These are phyloP conservation scores for Pristionchus exspectatus DNA, from an alignment of 2,888 invertebrate species.

Conservation along the genomic window DNA sequence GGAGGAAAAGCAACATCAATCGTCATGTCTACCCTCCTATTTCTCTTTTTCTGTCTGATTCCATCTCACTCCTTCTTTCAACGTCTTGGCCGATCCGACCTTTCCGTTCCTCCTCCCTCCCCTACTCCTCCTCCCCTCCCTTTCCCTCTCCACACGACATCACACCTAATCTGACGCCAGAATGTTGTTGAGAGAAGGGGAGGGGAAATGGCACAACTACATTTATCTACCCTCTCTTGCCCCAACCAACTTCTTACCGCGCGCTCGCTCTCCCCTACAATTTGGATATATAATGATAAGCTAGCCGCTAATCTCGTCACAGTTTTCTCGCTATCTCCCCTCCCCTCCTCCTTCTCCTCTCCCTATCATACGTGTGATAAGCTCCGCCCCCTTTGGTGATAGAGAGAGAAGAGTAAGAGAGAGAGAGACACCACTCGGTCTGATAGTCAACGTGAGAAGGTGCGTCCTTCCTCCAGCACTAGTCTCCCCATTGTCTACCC, in stretches of 20 bases:
- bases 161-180: constrained; percentile 36
- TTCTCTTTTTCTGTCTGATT: not conserved
- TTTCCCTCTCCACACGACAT: not conserved
- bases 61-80: not conserved
- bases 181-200: constrained; percentile 4
- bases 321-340: constrained; percentile 17
- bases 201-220: not conserved
- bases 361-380: constrained; percentile 35
- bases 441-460: not conserved
- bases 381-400: constrained; percentile 28
- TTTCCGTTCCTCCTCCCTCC: not conserved
- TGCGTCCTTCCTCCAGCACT: not conserved
- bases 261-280: not conserved
- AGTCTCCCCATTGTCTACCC: not conserved
- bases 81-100: not conserved
- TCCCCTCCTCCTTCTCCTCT: not conserved
- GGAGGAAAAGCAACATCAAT: not conserved
- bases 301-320: constrained; percentile 43
- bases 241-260: not conserved
- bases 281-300: not conserved
- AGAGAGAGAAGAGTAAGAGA: constrained; percentile 12
- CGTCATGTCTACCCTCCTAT: not conserved
- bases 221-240: not conserved
- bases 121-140: constrained; percentile 38
- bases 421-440: constrained; percentile 28